These are phyloP conservation scores for Aethina tumida DNA, from an alignment of 1,140 invertebrate species.

Conservation along the genomic window DNA sequence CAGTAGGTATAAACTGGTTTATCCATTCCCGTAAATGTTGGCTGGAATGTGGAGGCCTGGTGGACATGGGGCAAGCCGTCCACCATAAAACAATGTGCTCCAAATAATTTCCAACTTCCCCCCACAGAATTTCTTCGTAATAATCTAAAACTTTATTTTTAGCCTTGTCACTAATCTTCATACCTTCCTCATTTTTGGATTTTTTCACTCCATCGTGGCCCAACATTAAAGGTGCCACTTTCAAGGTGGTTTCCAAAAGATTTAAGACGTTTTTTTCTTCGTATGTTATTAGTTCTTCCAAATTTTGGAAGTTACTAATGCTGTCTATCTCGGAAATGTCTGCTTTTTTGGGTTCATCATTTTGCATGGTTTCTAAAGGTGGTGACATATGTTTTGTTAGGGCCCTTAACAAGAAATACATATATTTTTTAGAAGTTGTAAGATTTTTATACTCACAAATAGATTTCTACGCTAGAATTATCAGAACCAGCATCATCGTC, in stretches of 20 bases:
- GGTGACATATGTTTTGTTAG: slow-evolving; percentile 34
- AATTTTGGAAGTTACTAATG: slow-evolving; percentile 31
- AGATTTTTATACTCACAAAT: slow-evolving; percentile 30
- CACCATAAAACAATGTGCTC: slow-evolving; percentile 75
- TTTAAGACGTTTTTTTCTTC: slow-evolving; percentile 37
- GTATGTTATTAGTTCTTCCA: slow-evolving; percentile 37
- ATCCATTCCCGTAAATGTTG: slow-evolving; percentile 59
- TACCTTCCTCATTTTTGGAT: slow-evolving; percentile 13
- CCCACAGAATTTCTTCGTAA: slow-evolving; percentile 56
- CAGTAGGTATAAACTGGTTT: slow-evolving; percentile 48
- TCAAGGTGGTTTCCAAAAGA: slow-evolving; percentile 34
- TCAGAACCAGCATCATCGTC: slow-evolving; percentile 39
- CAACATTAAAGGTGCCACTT: slow-evolving; percentile 35
- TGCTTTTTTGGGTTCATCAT: slow-evolving; percentile 24
- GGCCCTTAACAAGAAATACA: slow-evolving; percentile 21
- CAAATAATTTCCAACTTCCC: slow-evolving; percentile 58
- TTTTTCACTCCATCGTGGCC: slow-evolving; percentile 34
- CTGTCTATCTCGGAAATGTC: slow-evolving; percentile 10
- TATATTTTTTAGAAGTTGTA: slow-evolving; percentile 1
- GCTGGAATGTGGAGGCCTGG: slow-evolving; percentile 52
- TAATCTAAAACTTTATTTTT: slow-evolving; percentile 41
- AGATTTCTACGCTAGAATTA: slow-evolving; percentile 45
- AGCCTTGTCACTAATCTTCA: slow-evolving; percentile 38
- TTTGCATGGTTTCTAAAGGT: slow-evolving; percentile 28
- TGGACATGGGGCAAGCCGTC: slow-evolving; percentile 55